phyloP scores from a whole-genome alignment of 2,113 vertebrate species.

The Pomatostomus ruficeps region DNA sequence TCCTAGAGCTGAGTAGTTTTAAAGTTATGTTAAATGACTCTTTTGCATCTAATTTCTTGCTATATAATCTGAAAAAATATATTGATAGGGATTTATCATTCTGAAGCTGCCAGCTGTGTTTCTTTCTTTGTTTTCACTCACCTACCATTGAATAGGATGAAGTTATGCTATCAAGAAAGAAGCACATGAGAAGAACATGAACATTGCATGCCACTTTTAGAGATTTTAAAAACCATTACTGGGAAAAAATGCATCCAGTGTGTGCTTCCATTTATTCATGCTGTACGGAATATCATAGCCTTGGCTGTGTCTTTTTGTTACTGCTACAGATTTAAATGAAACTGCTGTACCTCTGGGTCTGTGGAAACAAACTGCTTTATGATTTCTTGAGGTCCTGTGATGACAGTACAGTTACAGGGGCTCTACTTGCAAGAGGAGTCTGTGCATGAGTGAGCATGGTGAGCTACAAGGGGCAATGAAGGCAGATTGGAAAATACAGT shows the following conservation, averaged over 20 bases:
- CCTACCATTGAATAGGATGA: neutral
- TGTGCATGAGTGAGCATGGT: neutral
- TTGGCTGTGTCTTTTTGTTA: neutral
- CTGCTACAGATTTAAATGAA: neutral
- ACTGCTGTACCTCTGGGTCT: neutral
- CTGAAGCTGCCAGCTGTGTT: neutral
- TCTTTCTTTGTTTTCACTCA: neutral
- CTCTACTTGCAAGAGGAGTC: neutral
- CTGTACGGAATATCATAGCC: neutral
- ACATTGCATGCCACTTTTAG: neutral
- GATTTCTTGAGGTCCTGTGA: neutral
- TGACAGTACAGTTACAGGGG: neutral
- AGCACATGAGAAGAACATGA: neutral
- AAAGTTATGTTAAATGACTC: neutral
- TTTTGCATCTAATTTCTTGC: neutral
- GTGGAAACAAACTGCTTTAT: neutral
- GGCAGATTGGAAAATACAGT: neutral
- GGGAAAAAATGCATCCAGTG: neutral
- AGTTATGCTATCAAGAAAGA: neutral
- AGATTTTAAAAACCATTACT: neutral
- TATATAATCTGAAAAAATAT: neutral
- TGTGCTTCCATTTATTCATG: rapidly evolving
- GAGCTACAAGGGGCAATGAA: neutral
- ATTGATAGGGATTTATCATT: neutral
- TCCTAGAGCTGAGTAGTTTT: neutral